These are phyloP conservation scores for Hemibagrus guttatus DNA, from an alignment of 2,797 vertebrate species.

Conservation along the genomic window DNA sequence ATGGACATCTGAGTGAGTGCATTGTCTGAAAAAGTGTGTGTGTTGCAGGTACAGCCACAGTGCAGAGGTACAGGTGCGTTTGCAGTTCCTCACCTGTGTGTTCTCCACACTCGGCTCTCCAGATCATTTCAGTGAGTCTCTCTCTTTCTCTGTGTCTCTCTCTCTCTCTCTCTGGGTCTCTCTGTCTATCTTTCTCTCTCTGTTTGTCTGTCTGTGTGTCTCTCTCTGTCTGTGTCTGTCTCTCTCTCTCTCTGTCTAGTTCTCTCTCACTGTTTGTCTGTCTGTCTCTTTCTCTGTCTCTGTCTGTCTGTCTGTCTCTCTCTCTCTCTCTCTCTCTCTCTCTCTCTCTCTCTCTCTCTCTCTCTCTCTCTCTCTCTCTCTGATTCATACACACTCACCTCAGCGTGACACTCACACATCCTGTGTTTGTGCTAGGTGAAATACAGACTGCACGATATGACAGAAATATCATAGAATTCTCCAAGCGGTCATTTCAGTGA, in stretches of 20 bases:
- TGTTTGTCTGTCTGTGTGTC: too few species aligned
- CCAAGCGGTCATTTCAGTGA: not conserved
- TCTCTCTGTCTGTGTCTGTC: too few species aligned
- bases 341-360: slow-evolving; percentile 20
- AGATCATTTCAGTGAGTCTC: slow-evolving; percentile 94
- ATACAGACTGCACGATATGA: not conserved
- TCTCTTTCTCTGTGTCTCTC: not conserved
- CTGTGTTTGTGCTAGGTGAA: not conserved
- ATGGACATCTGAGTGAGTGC: not conserved
- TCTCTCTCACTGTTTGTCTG: too few species aligned
- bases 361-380: slow-evolving; percentile 32
- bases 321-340: too few species aligned
- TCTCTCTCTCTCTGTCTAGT: too few species aligned
- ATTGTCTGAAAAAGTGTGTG: not conserved
- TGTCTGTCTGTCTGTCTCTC: too few species aligned
- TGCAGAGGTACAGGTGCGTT: slow-evolving; percentile 96
- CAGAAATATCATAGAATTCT: not conserved
- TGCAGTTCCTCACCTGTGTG: slow-evolving; percentile 97
- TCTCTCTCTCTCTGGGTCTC: not conserved
- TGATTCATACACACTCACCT: too few species aligned
- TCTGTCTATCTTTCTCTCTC: too few species aligned
- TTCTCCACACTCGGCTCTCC: slow-evolving; percentile 98
- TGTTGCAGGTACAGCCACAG: slow-evolving; percentile 91
- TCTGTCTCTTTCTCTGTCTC: too few species aligned
- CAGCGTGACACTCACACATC: not conserved